Percentiles rank a stretch among this genome's conserved stretches.
phyloP scores from a whole-genome alignment of 2,888 invertebrate genomes.

The Odontothrips loti region DNA sequence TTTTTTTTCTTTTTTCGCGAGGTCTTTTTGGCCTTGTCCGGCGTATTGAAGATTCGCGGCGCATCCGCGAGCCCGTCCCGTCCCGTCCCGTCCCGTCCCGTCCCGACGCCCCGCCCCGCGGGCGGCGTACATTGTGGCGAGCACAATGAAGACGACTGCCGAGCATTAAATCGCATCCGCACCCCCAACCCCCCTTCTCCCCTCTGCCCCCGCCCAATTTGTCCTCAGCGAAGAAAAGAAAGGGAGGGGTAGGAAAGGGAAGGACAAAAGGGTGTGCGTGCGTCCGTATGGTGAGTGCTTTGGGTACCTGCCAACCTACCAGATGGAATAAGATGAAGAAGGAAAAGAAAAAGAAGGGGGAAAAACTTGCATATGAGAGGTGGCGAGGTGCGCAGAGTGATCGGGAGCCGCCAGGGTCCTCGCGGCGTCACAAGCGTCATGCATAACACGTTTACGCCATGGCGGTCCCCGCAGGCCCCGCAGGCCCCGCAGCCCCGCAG shows the following conservation, averaged over 20 bases:
- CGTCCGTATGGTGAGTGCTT: background rate
- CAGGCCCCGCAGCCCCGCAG: too few relatives aligned
- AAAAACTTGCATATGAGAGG: too few relatives aligned
- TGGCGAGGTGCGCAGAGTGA: too few relatives aligned
- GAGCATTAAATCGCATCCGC: background rate
- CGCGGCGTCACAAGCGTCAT: too few relatives aligned
- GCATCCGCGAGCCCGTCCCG: background rate
- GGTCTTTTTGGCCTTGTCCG: too few relatives aligned
- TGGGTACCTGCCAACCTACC: slow-evolving; percentile 1
- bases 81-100: background rate
- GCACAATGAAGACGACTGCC: background rate
- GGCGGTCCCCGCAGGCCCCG: too few relatives aligned
- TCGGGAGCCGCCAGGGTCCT: too few relatives aligned
- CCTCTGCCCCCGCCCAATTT: background rate
- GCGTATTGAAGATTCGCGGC: too few relatives aligned
- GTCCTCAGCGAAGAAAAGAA: background rate
- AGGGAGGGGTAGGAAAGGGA: background rate
- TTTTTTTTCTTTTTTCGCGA: too few relatives aligned
- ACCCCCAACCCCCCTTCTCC: too few relatives aligned
- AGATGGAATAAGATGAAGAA: background rate
- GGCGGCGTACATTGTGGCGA: background rate
- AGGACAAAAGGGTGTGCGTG: background rate
- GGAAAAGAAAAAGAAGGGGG: background rate
- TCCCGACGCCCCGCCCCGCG: background rate
- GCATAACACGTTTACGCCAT: too few relatives aligned